Percentiles rank a stretch among this genome's conserved stretches.
Evolutionary conservation across 2,797 vertebrate species (phyloP).

Genomic region (Gorsachius magnificus): DNA sequence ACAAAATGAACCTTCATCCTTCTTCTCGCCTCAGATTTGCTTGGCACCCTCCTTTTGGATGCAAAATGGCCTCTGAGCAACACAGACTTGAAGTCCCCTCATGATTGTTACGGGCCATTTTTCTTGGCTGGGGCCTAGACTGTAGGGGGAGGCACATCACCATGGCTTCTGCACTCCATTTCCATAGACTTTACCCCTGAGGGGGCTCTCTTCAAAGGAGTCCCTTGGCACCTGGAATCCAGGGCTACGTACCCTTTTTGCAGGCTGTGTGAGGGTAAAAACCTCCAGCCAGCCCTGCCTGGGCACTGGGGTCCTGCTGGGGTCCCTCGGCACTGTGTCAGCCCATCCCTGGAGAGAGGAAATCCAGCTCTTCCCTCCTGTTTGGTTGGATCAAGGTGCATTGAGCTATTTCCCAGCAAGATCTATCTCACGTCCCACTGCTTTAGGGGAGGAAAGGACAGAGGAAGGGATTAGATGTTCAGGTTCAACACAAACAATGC

Average conservation of each 20-base stretch:
- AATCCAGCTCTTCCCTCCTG: neutral
- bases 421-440: neutral
- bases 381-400: neutral
- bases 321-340: fast-evolving
- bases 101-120: neutral
- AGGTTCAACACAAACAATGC: neutral
- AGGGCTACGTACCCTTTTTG: fast-evolving
- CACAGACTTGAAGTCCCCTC: neutral
- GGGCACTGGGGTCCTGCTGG: neutral
- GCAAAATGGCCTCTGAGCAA: neutral
- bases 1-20: neutral
- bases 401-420: neutral
- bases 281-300: neutral
- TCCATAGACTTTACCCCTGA: neutral
- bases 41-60: neutral
- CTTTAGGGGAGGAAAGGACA: neutral
- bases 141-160: neutral
- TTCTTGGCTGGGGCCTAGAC: neutral
- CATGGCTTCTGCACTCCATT: neutral
- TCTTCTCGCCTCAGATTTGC: neutral
- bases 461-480: conserved; percentile 20
- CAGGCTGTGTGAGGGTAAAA: neutral
- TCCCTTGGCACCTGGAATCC: neutral
- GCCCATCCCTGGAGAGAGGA: neutral
- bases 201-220: neutral